Evolutionary conservation across 2,797 vertebrate species (phyloP), one percentile per base, ranked within the genome.

Genomic region (Apogon talboti): DNA sequence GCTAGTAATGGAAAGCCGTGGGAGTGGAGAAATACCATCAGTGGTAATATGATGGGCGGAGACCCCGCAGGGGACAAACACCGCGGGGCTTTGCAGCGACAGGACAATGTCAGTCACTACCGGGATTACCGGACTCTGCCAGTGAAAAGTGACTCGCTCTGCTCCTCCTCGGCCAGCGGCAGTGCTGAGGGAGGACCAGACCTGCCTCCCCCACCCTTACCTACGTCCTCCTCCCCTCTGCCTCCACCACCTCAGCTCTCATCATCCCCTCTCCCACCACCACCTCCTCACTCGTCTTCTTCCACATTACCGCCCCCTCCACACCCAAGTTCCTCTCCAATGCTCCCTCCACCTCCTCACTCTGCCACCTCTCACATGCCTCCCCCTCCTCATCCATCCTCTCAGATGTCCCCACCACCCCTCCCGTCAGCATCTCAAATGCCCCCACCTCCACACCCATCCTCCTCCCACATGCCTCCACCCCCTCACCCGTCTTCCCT

Each of bases 11-110:
- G 92, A 6, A 92, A 92, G 46, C 92, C 92, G 1, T 94, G 96
- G 87, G 96, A 98, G 74, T 99, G 98, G 98, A 96, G 96, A 46
- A 93, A 94, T 6, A 94, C 94, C 42, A 91, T 92, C 11, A 95
- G 95, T 6, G 91, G 89, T 0, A 91, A 90, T 69, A 87, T 89
- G 12, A 46, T 82, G 0, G 88, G 92, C 0, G 38, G 54, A 7
- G 95, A 95, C 0, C 87, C 95, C 14, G 79, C 92, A 7, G 92
- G 91, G 0, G 94, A 96, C 40, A 86, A 95, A 44, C 93, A 92
- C 46, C 94, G 93, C 0, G 49, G 59, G 0, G 74, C 89, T 0
- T 79, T 94, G 65, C 92, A 92, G 72, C 88, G 92, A 1, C 92
- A 92, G 83, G 93, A 93, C 56, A 89, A 84, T 3, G 82, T 94